Conservation (phyloP, 2,113 vertebrate genomes). For the Rostratula benghalensis region DNA sequence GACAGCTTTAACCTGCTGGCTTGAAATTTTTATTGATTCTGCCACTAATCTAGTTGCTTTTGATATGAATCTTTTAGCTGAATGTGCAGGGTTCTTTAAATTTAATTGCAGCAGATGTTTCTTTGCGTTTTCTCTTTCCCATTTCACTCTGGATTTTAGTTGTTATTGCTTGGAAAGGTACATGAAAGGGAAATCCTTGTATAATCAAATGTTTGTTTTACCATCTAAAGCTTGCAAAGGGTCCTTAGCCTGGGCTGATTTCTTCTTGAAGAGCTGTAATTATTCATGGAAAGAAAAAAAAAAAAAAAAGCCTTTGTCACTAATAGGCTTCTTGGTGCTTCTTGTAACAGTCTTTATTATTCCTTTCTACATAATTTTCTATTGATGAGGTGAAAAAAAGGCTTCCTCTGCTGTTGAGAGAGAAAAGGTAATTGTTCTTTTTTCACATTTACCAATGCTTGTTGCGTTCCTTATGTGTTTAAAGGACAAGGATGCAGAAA, state of each 20-base stretch:
- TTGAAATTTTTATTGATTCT: slow-evolving; percentile 21
- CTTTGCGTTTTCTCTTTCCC: slow-evolving; percentile 46
- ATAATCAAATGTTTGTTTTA: slow-evolving; percentile 75
- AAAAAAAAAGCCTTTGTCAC: slow-evolving; percentile 69
- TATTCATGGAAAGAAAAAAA: slow-evolving; percentile 56
- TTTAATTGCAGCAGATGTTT: slow-evolving; percentile 64
- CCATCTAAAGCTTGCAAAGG: slow-evolving; percentile 59
- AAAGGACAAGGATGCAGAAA: slow-evolving; percentile 73
- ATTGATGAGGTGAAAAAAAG: slow-evolving; percentile 72
- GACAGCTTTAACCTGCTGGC: neutral
- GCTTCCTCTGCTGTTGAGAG: slow-evolving; percentile 56
- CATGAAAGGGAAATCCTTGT: slow-evolving; percentile 72
- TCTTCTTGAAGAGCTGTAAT: slow-evolving; percentile 69
- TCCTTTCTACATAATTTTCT: slow-evolving; percentile 69
- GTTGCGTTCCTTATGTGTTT: slow-evolving; percentile 69
- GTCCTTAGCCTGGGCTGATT: slow-evolving; percentile 52
- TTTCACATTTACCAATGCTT: slow-evolving; percentile 59
- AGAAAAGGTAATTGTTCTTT: slow-evolving; percentile 72
- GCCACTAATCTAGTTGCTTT: slow-evolving; percentile 9
- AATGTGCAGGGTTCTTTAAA: slow-evolving; percentile 34
- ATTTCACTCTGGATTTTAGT: slow-evolving; percentile 48
- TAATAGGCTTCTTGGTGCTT: slow-evolving; percentile 70
- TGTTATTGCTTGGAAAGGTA: slow-evolving; percentile 64
- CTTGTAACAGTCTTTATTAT: slow-evolving; percentile 69
- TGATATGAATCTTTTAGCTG: neutral